Percentiles rank a stretch among this genome's conserved stretches.
Evolutionary conservation across 2,797 vertebrate species (phyloP).

Genomic region (Sebastes hubbsi): DNA sequence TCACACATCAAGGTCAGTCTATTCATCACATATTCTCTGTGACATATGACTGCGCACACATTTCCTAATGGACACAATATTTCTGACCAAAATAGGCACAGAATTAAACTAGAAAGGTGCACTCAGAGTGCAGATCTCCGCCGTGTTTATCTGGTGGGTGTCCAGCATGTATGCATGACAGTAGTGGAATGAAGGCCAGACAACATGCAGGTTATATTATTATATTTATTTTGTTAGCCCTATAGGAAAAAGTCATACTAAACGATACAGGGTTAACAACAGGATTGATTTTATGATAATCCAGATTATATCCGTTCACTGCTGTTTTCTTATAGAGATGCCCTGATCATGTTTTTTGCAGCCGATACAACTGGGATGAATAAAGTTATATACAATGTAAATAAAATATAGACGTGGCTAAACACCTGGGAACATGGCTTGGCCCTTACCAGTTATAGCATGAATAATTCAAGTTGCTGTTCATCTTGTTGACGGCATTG

Average conservation of each 20-base stretch:
- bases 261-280: too few relatives aligned
- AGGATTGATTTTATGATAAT: too few relatives aligned
- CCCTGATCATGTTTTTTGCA: too few relatives aligned
- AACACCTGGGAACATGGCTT: constrained; percentile 23
- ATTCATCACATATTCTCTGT: background rate
- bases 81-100: constrained; percentile 15
- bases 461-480: constrained; percentile 66
- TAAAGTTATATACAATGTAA: too few relatives aligned
- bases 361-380: too few relatives aligned
- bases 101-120: background rate
- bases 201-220: background rate
- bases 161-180: background rate
- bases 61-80: constrained; percentile 18
- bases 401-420: background rate
- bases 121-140: background rate
- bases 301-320: too few relatives aligned
- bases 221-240: too few relatives aligned
- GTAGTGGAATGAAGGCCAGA: background rate
- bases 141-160: background rate
- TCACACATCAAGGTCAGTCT: constrained; percentile 29
- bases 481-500: constrained; percentile 47
- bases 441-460: constrained; percentile 45
- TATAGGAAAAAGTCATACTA: too few relatives aligned
- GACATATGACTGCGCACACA: constrained; percentile 4
- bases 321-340: too few relatives aligned